phyloP scores from a whole-genome alignment of 2,888 invertebrate species.

The Oligia latruncula region DNA sequence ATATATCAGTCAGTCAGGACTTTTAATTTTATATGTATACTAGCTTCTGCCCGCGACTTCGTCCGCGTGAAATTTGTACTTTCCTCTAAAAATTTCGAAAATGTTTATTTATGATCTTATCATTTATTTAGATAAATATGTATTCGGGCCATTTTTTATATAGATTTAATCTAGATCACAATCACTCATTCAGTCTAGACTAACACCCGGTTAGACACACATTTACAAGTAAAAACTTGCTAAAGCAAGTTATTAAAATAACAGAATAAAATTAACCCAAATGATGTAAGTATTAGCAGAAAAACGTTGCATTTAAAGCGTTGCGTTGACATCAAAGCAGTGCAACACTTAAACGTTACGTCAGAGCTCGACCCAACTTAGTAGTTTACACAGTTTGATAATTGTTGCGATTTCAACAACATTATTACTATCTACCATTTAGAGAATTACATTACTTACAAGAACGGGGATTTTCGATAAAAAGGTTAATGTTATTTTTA shows the following conservation, averaged over 20 bases:
- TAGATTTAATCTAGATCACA: no score
- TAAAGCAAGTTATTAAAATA: constrained; percentile 51
- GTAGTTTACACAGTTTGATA: constrained; percentile 46
- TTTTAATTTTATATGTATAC: no score
- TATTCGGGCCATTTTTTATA: no score
- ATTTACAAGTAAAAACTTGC: not conserved
- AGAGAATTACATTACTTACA: constrained; percentile 13
- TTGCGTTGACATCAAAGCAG: constrained; percentile 52
- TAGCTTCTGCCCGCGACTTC: no score
- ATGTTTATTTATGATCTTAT: no score
- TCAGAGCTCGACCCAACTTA: constrained; percentile 29
- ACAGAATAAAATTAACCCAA: constrained; percentile 58
- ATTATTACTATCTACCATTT: constrained; percentile 26
- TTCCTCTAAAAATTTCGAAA: no score
- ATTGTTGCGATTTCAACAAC: constrained; percentile 39
- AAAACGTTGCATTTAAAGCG: constrained; percentile 50
- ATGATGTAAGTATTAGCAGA: constrained; percentile 57
- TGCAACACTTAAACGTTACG: constrained; percentile 50
- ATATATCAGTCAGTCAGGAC: no score
- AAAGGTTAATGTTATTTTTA: not conserved
- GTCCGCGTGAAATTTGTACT: no score
- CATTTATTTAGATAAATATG: no score
- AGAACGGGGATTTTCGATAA: constrained; percentile 5
- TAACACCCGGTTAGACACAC: not conserved
- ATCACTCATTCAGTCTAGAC: not conserved